A percentile compares a stretch with the other conserved stretches of the same genome.
phyloP scores from a whole-genome alignment of 2,797 vertebrate species.

The Pachyuromys duprasi region DNA sequence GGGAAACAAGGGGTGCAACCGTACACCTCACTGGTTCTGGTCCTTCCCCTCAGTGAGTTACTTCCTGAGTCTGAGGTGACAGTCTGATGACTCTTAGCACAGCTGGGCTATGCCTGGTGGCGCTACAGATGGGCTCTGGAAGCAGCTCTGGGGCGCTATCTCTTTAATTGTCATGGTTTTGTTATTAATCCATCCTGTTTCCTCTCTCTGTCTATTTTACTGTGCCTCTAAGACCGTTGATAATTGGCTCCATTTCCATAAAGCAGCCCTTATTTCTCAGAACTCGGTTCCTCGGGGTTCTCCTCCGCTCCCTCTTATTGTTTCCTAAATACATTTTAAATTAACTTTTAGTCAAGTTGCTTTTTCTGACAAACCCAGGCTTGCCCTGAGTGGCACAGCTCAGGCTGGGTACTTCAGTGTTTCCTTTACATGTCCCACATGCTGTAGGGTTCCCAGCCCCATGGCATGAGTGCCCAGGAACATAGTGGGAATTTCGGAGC shows the following conservation, averaged over 20 bases:
- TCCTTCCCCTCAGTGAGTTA: neutral
- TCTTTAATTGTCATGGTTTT: neutral
- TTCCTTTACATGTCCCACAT: accelerated
- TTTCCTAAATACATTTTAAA: conserved; percentile 52
- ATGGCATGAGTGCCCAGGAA: neutral
- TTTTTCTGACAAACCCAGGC: neutral
- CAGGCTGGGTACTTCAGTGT: neutral
- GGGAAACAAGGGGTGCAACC: neutral
- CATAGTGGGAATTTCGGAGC: neutral
- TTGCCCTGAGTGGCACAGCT: neutral
- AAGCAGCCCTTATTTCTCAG: neutral
- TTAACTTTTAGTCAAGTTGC: conserved; percentile 29
- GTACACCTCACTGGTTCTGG: neutral
- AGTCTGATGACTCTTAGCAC: too few relatives aligned
- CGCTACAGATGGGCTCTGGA: neutral
- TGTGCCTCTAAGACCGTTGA: neutral
- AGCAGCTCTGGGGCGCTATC: neutral
- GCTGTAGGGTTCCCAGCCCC: accelerated
- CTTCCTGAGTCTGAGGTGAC: neutral
- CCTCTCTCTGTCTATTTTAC: neutral
- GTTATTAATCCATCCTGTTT: neutral
- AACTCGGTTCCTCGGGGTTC: neutral
- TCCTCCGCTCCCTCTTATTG: accelerated
- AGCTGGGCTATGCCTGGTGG: neutral
- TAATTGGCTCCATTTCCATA: neutral